phyloP scores from a whole-genome alignment of 2,797 vertebrate species.

The Rhinogobio ventralis region DNA sequence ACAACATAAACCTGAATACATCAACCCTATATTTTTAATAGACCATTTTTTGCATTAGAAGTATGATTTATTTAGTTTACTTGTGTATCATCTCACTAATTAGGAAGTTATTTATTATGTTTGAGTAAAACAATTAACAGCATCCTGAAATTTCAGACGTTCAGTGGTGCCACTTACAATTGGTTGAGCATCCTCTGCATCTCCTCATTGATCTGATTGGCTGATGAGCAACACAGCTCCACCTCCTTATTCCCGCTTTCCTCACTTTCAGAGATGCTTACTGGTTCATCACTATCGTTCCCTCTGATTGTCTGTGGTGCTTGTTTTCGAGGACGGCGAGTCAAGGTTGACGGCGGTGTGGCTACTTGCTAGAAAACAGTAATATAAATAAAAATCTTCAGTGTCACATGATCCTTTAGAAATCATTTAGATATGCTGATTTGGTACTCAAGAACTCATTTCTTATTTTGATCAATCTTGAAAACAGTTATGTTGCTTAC shows the following conservation, averaged over 20 bases:
- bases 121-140: background rate
- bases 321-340: conserved; percentile 76
- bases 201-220: conserved; percentile 92
- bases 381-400: background rate
- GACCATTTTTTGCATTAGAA: background rate
- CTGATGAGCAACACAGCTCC: conserved; percentile 84
- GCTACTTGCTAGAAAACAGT: conserved; percentile 77
- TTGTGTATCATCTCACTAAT: background rate
- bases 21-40: background rate
- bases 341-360: conserved; percentile 87
- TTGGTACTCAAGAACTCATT: background rate
- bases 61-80: background rate
- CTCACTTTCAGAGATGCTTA: conserved; percentile 82
- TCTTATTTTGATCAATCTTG: background rate
- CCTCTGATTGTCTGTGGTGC: conserved; percentile 69
- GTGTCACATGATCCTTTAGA: background rate
- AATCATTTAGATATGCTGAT: background rate
- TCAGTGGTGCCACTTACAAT: conserved; percentile 78
- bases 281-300: conserved; percentile 83
- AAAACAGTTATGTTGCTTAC: background rate
- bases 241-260: conserved; percentile 81
- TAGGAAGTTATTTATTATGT: background rate
- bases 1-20: background rate
- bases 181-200: conserved; percentile 95
- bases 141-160: background rate